Conservation (phyloP, 2,113 vertebrate species). For the Columba livia region DNA sequence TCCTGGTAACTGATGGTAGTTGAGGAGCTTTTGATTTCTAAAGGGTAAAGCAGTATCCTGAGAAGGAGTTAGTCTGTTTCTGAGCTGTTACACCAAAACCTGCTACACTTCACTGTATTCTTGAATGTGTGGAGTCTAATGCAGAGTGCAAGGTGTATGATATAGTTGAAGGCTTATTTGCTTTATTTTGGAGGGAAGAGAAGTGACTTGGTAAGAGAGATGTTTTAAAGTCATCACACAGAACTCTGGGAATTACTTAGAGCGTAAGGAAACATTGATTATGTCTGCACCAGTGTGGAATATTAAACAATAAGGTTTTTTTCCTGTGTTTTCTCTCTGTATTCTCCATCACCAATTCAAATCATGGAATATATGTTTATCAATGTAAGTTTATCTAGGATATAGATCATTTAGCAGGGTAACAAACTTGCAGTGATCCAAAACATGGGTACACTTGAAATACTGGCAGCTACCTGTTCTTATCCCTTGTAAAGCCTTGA, state of each 20-base stretch:
- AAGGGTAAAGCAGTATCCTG: background rate
- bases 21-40: background rate
- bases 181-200: background rate
- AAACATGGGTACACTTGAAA: background rate
- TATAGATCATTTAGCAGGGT: fast-evolving
- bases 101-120: background rate
- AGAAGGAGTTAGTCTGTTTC: background rate
- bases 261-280: fast-evolving
- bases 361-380: background rate
- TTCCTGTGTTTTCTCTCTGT: background rate
- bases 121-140: background rate
- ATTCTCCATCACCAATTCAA: background rate
- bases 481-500: background rate
- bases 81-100: background rate
- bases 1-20: background rate
- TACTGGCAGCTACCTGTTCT: background rate
- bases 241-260: fast-evolving
- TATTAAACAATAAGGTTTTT: background rate
- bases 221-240: background rate
- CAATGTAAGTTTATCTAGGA: background rate
- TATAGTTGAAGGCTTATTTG: background rate
- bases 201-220: background rate
- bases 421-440: fast-evolving
- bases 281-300: fast-evolving
- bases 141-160: background rate